phyloP scores from a whole-genome alignment of 2,797 vertebrate genomes.

The Tokudaia tokunoshimensis region DNA sequence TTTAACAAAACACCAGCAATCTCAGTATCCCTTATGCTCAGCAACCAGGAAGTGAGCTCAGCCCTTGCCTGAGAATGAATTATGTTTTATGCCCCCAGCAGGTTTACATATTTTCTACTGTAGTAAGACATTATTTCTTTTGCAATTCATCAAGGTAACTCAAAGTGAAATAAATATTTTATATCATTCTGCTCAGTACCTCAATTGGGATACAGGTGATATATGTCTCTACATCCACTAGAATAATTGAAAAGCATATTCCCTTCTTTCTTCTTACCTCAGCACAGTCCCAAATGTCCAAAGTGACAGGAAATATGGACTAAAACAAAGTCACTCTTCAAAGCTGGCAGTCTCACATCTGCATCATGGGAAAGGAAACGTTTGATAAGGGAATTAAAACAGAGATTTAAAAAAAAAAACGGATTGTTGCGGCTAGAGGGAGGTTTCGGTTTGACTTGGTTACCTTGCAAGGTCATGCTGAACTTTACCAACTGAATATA shows the following conservation, averaged over 20 bases:
- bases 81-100: constrained; percentile 84
- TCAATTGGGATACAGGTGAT: neutral
- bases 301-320: constrained; percentile 72
- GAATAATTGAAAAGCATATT: neutral
- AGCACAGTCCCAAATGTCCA: constrained; percentile 32
- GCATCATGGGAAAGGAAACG: constrained; percentile 80
- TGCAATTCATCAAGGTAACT: constrained; percentile 65
- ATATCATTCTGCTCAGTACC: constrained; percentile 26
- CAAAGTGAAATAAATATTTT: neutral
- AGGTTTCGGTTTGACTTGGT: constrained; percentile 52
- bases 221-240: neutral
- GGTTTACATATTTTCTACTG: constrained; percentile 76
- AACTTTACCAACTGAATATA: neutral
- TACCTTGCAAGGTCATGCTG: constrained; percentile 21
- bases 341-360: constrained; percentile 68
- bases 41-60: constrained; percentile 87
- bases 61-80: constrained; percentile 80
- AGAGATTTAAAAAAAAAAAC: constrained; percentile 33
- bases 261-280: constrained; percentile 33
- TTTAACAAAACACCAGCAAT: constrained; percentile 81
- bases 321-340: constrained; percentile 79
- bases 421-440: constrained; percentile 36
- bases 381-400: constrained; percentile 75
- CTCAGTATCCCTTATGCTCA: constrained; percentile 79
- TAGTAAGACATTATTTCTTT: constrained; percentile 68